Evolutionary conservation across 1,140 invertebrate species (phyloP).

Genomic region (Solenopsis invicta): DNA sequence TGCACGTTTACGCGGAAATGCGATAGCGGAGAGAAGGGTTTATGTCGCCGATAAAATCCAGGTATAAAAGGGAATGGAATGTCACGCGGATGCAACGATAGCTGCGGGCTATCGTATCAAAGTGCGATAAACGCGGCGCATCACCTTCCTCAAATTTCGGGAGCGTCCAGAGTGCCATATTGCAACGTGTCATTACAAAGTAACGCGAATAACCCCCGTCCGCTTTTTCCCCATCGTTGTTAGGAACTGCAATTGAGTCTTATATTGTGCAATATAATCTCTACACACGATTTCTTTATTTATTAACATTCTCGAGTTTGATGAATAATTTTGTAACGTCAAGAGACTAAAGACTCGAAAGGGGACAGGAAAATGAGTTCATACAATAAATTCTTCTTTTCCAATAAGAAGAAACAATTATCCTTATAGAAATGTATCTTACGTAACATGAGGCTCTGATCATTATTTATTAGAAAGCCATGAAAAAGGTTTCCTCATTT

Average conservation of each 20-base stretch:
- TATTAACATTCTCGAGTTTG: not conserved
- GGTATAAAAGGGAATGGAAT: slow-evolving; percentile 67
- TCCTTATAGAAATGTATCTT: too few relatives aligned
- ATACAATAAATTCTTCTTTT: not conserved
- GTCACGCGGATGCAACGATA: slow-evolving; percentile 39
- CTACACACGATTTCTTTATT: not conserved
- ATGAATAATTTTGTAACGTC: not conserved
- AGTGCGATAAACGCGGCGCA: slow-evolving; percentile 44
- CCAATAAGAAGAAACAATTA: not conserved
- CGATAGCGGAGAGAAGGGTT: slow-evolving; percentile 46
- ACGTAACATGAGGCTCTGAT: too few relatives aligned
- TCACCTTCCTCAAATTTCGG: slow-evolving; percentile 29
- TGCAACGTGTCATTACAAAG: not conserved
- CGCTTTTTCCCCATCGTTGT: not conserved
- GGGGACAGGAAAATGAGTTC: not conserved
- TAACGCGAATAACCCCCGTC: not conserved
- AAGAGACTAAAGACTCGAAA: not conserved
- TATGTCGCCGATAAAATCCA: slow-evolving; percentile 63
- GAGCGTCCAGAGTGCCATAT: not conserved
- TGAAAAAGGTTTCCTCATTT: too few relatives aligned
- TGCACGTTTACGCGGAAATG: slow-evolving; percentile 53
- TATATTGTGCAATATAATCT: not conserved
- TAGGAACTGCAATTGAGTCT: not conserved
- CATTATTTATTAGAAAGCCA: too few relatives aligned
- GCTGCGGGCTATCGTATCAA: slow-evolving; percentile 19